These are phyloP conservation scores for Sebastes oblongus DNA, from an alignment of 2,797 vertebrate genomes.

Conservation along the genomic window DNA sequence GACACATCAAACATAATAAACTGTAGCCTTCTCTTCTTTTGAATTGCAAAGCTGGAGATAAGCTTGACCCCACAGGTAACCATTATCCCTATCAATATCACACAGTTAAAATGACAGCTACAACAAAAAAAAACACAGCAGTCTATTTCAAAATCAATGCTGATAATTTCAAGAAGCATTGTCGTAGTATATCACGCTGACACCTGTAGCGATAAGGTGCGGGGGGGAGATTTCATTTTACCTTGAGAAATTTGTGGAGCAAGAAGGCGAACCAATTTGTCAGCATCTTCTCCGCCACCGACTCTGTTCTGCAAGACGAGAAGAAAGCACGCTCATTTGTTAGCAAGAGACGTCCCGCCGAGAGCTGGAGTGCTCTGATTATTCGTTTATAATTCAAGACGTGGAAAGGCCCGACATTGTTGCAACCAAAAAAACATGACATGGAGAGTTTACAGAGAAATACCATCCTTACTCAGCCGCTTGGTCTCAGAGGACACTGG, in stretches of 20 bases:
- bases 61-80: constrained; percentile 18
- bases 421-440: constrained; percentile 31
- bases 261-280: constrained; percentile 98
- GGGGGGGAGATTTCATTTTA: constrained; percentile 67
- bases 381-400: constrained; percentile 64
- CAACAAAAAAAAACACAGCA: constrained; percentile 12
- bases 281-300: constrained; percentile 98
- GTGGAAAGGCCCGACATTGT: constrained; percentile 35
- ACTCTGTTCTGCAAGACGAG: constrained; percentile 88
- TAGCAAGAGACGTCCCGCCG: constrained; percentile 51
- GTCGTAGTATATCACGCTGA: constrained; percentile 17
- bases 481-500: constrained; percentile 30
- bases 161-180: constrained; percentile 16
- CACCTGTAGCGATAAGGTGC: constrained; percentile 40
- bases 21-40: background rate
- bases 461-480: constrained; percentile 12
- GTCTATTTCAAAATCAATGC: constrained; percentile 43
- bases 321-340: constrained; percentile 52
- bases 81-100: constrained; percentile 22
- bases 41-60: constrained; percentile 4
- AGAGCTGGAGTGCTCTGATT: constrained; percentile 58
- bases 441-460: constrained; percentile 41
- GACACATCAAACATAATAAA: constrained; percentile 27
- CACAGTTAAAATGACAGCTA: constrained; percentile 18
- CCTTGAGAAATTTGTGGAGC: constrained; percentile 96